Evolutionary conservation across 2,797 vertebrate genomes (phyloP).

Genomic region (Cynodonichthys magdalenae): DNA sequence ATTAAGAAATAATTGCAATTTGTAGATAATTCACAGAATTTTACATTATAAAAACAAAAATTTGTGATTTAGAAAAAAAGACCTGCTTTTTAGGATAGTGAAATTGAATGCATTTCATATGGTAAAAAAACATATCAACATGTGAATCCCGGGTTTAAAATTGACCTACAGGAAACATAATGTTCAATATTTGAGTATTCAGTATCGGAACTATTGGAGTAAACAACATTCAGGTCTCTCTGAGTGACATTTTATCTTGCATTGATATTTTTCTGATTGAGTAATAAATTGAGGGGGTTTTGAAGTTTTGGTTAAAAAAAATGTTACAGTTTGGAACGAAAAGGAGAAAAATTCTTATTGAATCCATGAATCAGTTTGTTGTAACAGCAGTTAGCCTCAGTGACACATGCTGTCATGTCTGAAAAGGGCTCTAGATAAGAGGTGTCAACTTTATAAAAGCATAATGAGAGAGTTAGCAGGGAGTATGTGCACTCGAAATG

Average conservation of each 20-base stretch:
- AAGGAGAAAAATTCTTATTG: neutral
- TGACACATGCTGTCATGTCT: slow-evolving; percentile 2
- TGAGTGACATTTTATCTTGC: neutral
- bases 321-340: neutral
- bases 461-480: slow-evolving; percentile 5
- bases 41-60: neutral
- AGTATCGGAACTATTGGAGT: no score
- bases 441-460: slow-evolving; percentile 4
- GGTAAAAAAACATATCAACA: no score
- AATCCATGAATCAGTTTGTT: neutral
- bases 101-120: neutral
- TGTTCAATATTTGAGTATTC: no score
- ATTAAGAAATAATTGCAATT: neutral
- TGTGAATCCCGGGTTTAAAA: neutral
- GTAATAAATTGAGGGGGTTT: neutral
- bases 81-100: neutral
- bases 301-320: neutral
- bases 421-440: slow-evolving; percentile 1
- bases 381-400: neutral
- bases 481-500: slow-evolving; percentile 1
- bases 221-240: neutral
- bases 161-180: neutral
- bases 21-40: neutral
- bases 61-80: neutral
- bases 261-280: neutral